Evolutionary conservation across 2,888 invertebrate genomes (phyloP).

Genomic region (Polydrusus tereticollis): DNA sequence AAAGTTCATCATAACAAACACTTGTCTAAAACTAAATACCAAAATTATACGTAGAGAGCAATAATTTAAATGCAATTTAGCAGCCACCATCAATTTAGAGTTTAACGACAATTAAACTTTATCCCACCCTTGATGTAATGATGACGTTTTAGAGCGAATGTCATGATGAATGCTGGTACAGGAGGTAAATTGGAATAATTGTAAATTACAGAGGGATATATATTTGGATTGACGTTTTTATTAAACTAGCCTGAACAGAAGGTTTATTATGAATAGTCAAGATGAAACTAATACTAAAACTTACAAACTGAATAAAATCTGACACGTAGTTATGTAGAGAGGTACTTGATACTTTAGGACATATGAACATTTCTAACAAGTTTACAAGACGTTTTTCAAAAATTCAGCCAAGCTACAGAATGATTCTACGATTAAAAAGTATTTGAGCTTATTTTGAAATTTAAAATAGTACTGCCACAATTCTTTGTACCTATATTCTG

Average conservation of each 20-base stretch:
- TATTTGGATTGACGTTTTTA: conserved; percentile 8
- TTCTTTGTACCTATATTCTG: too few relatives aligned
- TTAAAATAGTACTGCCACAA: too few relatives aligned
- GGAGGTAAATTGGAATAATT: conserved; percentile 16
- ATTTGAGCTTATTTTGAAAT: too few relatives aligned
- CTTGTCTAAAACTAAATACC: background rate
- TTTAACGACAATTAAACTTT: conserved; percentile 17
- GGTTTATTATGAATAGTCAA: too few relatives aligned
- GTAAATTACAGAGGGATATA: conserved; percentile 6
- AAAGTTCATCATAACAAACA: background rate
- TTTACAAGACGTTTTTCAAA: too few relatives aligned
- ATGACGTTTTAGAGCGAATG: conserved; percentile 13
- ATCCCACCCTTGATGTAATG: conserved; percentile 1
- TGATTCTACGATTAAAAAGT: too few relatives aligned
- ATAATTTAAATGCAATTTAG: conserved; percentile 18
- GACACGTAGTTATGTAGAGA: too few relatives aligned
- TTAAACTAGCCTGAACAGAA: background rate
- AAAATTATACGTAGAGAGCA: background rate
- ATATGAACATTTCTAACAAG: too few relatives aligned
- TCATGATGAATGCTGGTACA: conserved; percentile 22
- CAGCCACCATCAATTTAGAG: conserved; percentile 4
- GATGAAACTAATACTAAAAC: too few relatives aligned
- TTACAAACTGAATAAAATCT: too few relatives aligned
- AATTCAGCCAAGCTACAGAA: too few relatives aligned
- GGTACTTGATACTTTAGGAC: too few relatives aligned